Evolutionary conservation across 2,888 invertebrate species (phyloP).

Genomic region (Dioctria linearis): DNA sequence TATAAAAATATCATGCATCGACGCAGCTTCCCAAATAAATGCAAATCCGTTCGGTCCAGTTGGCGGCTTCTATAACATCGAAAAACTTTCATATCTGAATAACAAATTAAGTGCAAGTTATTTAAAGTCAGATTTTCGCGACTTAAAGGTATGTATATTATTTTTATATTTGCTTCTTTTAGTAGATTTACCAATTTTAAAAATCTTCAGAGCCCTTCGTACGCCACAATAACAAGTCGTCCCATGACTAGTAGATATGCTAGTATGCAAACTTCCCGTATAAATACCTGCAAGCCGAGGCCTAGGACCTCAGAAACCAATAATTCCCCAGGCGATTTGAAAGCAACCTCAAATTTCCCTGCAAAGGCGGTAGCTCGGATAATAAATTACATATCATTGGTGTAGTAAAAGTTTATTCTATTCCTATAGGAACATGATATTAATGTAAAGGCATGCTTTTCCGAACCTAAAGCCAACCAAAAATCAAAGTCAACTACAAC

Average conservation of each 20-base stretch:
- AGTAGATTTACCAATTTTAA: too few relatives aligned
- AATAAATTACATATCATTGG: too few relatives aligned
- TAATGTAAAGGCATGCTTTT: not conserved
- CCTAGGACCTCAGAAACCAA: not conserved
- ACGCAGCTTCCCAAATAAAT: slow-evolving; percentile 72
- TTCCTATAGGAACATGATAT: not conserved
- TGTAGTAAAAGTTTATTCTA: not conserved
- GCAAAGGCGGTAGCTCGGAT: not conserved
- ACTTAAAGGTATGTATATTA: not conserved
- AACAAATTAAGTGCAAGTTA: not conserved
- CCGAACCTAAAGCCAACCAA: not conserved
- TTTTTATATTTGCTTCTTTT: too few relatives aligned
- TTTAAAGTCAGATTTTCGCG: not conserved
- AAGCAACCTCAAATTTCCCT: not conserved
- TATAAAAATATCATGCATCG: slow-evolving; percentile 69
- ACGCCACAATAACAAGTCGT: not conserved
- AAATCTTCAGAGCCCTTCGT: not conserved
- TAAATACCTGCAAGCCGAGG: not conserved
- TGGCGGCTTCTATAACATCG: slow-evolving; percentile 78
- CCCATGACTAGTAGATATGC: not conserved
- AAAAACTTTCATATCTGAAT: slow-evolving; percentile 62
- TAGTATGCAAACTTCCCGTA: not conserved
- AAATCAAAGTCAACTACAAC: slow-evolving; percentile 49
- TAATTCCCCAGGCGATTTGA: not conserved
- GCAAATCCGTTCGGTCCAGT: slow-evolving; percentile 74